Evolutionary conservation across 2,888 invertebrate species (phyloP).

Genomic region (Spilarctia lutea): DNA sequence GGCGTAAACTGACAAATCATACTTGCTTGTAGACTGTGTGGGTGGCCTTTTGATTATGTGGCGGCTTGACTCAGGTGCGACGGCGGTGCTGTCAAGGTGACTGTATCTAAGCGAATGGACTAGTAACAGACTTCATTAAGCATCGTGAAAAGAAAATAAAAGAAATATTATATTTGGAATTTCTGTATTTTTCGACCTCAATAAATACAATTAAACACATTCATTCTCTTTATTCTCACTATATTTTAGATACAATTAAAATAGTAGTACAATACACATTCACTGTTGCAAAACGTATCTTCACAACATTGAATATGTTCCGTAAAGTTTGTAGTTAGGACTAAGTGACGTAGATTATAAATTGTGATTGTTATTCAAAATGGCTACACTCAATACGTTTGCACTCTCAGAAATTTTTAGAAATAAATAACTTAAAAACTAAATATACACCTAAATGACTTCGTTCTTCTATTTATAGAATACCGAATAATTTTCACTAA

Average conservation of each 20-base stretch:
- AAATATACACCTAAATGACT: slow-evolving; percentile 77
- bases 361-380: slow-evolving; percentile 57
- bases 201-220: slow-evolving; percentile 53
- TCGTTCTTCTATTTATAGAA: slow-evolving; percentile 65
- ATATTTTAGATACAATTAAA: slow-evolving; percentile 39
- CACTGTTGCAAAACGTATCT: slow-evolving; percentile 80
- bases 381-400: slow-evolving; percentile 52
- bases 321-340: slow-evolving; percentile 46
- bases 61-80: too few species aligned
- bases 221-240: slow-evolving; percentile 45
- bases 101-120: too few species aligned
- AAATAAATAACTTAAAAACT: slow-evolving; percentile 81
- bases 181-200: slow-evolving; percentile 52
- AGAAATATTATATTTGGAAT: slow-evolving; percentile 36
- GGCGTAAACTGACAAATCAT: too few species aligned
- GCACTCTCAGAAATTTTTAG: slow-evolving; percentile 58
- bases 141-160: neutral
- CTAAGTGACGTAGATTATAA: slow-evolving; percentile 54
- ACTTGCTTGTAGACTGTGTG: too few species aligned
- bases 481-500: slow-evolving; percentile 49
- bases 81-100: too few species aligned
- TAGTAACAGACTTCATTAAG: neutral
- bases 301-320: slow-evolving; percentile 77
- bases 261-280: slow-evolving; percentile 59
- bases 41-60: too few species aligned